Conservation (phyloP, 2,113 vertebrate genomes). For the Tursiops truncatus region DNA sequence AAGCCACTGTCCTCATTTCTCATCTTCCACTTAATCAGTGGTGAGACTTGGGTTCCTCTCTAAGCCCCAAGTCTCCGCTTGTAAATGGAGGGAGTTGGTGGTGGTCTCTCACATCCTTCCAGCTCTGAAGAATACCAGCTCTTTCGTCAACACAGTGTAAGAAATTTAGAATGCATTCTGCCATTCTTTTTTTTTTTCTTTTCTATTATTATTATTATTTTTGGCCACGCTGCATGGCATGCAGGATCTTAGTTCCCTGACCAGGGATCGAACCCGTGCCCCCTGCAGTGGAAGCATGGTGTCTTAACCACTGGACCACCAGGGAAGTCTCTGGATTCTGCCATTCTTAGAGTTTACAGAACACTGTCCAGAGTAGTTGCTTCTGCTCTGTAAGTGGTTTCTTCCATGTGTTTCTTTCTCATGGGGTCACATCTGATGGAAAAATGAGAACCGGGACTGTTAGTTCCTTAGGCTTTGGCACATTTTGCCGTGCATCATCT, state of each 20-base stretch:
- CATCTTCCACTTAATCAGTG: not conserved
- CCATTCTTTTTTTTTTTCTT: not conserved
- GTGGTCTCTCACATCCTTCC: not conserved
- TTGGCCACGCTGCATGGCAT: too few relatives aligned
- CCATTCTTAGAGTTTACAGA: not conserved
- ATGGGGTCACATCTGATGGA: not conserved
- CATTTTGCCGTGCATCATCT: not conserved
- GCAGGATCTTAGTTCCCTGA: too few relatives aligned
- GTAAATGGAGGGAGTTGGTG: not conserved
- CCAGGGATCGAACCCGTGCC: too few relatives aligned
- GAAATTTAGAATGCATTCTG: not conserved
- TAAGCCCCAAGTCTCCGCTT: not conserved
- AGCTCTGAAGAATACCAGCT: not conserved
- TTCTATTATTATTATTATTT: too few relatives aligned
- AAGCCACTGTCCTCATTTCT: not conserved
- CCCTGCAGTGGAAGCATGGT: too few relatives aligned
- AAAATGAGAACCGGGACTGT: not conserved
- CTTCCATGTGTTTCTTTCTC: slow-evolving; percentile 8
- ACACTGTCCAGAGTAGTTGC: not conserved
- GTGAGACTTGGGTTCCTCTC: not conserved
- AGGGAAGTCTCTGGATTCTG: not conserved
- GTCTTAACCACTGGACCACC: too few relatives aligned
- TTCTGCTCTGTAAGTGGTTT: not conserved
- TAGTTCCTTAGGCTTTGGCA: not conserved
- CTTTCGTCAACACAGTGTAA: not conserved